phyloP scores from a whole-genome alignment of 37 sponge, comb jelly and placozoan genomes.

The Cliona cf. orientalis region DNA sequence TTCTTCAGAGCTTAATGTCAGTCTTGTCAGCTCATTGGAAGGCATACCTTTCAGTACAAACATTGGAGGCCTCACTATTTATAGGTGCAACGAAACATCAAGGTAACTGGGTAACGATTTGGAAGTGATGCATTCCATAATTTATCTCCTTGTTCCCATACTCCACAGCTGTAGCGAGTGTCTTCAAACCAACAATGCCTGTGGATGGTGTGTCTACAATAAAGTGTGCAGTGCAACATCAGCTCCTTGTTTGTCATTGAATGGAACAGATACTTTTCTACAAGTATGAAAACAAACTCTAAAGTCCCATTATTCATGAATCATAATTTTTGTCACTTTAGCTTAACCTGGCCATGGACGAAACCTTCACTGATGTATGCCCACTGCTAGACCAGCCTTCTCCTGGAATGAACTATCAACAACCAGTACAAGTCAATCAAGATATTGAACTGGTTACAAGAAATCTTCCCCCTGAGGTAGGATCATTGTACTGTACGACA shows the following conservation, averaged over 20 bases:
- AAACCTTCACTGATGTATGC: conserved; percentile 61
- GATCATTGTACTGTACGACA: background rate
- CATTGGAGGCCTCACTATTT: conserved; percentile 14
- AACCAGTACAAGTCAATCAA: conserved; percentile 22
- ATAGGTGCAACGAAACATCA: conserved; percentile 4
- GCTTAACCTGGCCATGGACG: background rate
- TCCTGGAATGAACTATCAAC: conserved; percentile 15
- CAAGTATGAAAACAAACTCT: background rate
- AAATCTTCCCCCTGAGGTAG: conserved; percentile 41
- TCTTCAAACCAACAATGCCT: conserved; percentile 27
- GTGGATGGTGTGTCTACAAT: too few relatives aligned
- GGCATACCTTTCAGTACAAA: conserved; percentile 35
- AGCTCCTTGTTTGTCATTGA: conserved; percentile 10
- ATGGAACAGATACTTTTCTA: conserved; percentile 18
- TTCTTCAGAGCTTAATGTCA: conserved; percentile 28
- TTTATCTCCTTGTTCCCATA: background rate
- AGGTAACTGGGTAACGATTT: conserved; percentile 14
- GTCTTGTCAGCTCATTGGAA: conserved; percentile 36
- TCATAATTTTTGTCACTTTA: background rate
- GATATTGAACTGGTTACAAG: conserved; percentile 31
- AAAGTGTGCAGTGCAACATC: too few relatives aligned
- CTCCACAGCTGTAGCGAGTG: conserved; percentile 40
- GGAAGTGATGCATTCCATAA: background rate
- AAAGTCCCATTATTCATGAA: background rate
- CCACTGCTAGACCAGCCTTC: conserved; percentile 24